phyloP scores from a whole-genome alignment of 2,888 invertebrate genomes.

The Subacronicta megacephala region DNA sequence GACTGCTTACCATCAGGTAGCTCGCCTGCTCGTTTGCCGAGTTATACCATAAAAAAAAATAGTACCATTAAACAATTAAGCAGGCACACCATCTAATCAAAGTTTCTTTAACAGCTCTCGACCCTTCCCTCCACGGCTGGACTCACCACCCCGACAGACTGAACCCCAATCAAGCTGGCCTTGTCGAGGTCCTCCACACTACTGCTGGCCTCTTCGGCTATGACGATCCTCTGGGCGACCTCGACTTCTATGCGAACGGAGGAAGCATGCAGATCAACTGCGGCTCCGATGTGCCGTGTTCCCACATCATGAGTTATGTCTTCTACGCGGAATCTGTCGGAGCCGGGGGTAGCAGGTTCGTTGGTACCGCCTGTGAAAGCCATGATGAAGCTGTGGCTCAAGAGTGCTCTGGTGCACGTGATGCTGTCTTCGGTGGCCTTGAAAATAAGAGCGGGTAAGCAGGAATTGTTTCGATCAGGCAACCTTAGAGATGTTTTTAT shows the following conservation, averaged over 20 bases:
- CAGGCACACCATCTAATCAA: background rate
- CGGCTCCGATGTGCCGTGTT: constrained; percentile 65
- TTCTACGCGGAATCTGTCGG: constrained; percentile 80
- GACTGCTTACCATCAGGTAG: too few species aligned
- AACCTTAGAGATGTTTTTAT: too few species aligned
- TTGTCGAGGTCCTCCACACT: constrained; percentile 82
- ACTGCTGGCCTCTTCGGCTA: constrained; percentile 77
- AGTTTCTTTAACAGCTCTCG: constrained; percentile 71
- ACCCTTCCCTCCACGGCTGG: constrained; percentile 83
- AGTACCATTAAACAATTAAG: too few species aligned
- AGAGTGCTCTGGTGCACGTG: constrained; percentile 68
- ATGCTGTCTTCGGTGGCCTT: constrained; percentile 74
- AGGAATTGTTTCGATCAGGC: too few species aligned
- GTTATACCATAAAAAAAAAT: too few species aligned
- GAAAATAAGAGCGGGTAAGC: constrained; percentile 69
- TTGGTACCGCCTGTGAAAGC: constrained; percentile 75
- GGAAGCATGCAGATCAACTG: constrained; percentile 77
- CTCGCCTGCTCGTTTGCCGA: too few species aligned
- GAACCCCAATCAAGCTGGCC: constrained; percentile 67
- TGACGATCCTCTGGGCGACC: constrained; percentile 76
- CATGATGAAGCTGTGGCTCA: constrained; percentile 67
- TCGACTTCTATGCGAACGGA: constrained; percentile 84
- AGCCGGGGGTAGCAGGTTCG: constrained; percentile 64
- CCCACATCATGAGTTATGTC: constrained; percentile 70
- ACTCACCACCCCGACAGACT: constrained; percentile 76